These are phyloP conservation scores for Xylota segnis DNA, from an alignment of 2,888 invertebrate genomes.

Conservation along the genomic window DNA sequence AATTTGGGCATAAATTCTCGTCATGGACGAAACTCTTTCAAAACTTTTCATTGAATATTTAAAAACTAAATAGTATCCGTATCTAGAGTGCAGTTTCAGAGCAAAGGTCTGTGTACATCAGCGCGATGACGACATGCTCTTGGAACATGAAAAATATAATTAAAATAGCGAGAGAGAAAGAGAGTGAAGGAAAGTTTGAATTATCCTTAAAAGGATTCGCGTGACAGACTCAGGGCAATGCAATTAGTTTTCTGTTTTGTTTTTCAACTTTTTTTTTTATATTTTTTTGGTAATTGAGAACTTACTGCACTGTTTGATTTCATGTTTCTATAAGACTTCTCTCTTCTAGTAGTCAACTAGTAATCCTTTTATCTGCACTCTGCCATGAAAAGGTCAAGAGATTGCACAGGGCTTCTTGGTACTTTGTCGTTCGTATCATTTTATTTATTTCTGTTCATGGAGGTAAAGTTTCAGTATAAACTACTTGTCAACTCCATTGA, in stretches of 20 bases:
- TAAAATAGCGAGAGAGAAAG: conserved; percentile 1
- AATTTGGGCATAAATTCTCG: conserved; percentile 16
- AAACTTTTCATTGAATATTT: not conserved
- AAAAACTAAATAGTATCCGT: not conserved
- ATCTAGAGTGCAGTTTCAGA: not conserved
- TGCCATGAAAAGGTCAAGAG: conserved; percentile 68
- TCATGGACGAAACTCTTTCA: not conserved
- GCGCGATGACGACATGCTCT: not conserved
- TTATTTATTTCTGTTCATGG: conserved; percentile 13
- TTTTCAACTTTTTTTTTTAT: not conserved
- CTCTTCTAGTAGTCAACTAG: conserved; percentile 23
- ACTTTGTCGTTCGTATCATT: conserved; percentile 44
- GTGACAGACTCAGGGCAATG: conserved; percentile 60
- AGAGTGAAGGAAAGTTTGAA: conserved; percentile 45
- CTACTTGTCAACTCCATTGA: conserved; percentile 73
- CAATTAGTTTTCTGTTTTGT: conserved; percentile 54
- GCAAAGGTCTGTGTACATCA: not conserved
- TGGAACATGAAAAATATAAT: not conserved
- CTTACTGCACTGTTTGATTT: conserved; percentile 49
- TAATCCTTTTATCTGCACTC: conserved; percentile 68
- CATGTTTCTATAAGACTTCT: conserved; percentile 15
- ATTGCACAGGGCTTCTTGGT: conserved; percentile 41
- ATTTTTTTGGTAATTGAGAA: conserved; percentile 46
- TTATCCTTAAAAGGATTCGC: conserved; percentile 64
- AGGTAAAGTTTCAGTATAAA: conserved; percentile 56